Base-by-base conservation (phyloP, 2,797 vertebrate genomes). In the Leucoraja ocellata region DNA sequence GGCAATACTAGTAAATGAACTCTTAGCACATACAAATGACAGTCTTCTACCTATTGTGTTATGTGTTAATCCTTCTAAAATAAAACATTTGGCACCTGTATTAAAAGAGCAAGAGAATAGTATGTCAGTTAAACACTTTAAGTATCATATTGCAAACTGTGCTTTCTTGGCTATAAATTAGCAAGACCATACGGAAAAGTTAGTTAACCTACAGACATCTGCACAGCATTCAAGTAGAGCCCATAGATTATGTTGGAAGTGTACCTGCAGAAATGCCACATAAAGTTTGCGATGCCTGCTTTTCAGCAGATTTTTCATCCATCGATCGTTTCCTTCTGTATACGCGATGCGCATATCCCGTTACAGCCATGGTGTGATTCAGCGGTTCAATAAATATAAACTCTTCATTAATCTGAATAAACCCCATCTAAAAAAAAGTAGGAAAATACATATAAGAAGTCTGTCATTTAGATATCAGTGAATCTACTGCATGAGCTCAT, bases 371-470 rank as follows among this genome's bases (percentile, higher is more conserved):
- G 77, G 97, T 97, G 93, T 93, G 95, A 95, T 97, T 97, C 94
- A 97, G 95, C 58, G 97, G 97, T 95, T 97, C 97, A 95, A 97
- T 96, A 96, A 97, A 97, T 95, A 97, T 96, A 95, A 97, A 97
- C 95, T 97, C 97, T 54, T 97, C 96, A 93, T 96, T 96, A 94
- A 97, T 96, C 95, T 97, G 97, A 95, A 97, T 97, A 95, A 97
- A 97, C 8, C 97, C 97, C 97, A 97, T 97, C 97, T 97, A 96
- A 58, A 96, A 54, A 96, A 94, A 94, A 95, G 95, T 93, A 94
- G 94, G 95, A 95, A 91, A 93, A 92, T 96, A 28, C 25, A 14
- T 94, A 94, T 14, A 4, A 58, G 5, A 4, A 54, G 5, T 90
- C 84, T 88, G 1, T 81, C 94, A 93, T 63, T 94, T 93, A 93